Base-by-base conservation (phyloP, 2,797 vertebrate genomes). In the Amblyopsis hoosieri region DNA sequence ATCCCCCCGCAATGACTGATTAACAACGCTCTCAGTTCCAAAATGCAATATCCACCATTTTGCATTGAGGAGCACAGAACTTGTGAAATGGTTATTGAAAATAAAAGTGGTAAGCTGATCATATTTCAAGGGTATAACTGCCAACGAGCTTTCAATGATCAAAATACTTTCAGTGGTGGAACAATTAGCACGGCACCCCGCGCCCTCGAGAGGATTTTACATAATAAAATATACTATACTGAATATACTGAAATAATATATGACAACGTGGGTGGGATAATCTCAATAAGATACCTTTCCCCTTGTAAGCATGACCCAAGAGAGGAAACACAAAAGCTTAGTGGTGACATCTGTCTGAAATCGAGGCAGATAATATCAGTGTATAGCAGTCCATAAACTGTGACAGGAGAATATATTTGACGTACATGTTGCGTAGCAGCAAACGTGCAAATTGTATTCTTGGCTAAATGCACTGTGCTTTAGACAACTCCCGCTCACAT, bases 311-410 rank as follows among this genome's bases (percentile, higher is more conserved):
- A 15, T 49, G 45, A 69, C 61, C 13, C 61, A 74, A 71, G 42
- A 37, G 53, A 66, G 62, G 62, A 54, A 31, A 81, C 77, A 77
- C 60, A 42, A 78, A 76, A 68, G 62, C 61, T 69, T 66, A 69
- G 63, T 11, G 12, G 62, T 78, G 78, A 80, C 75, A 67, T 84
- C 74, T 68, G 59, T 64, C 67, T 55, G 57, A 76, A 86, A 81
- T 8, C 71, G 65, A 77, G 72, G 61, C 72, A 73, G 59, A 54
- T 52, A 60, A 71, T 52, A 67, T 46, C 63, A 54, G 68, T 23
- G 23, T 60, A 72, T 55, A 52, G 58, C 60, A 51, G 58, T 60
- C 72, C 69, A 51, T 14, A 45, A n/a, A 23, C 23, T 23, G 23
- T 2, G 23, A 23, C 3, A 23, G 23, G 23, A 23, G 75, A 66